phyloP scores from a whole-genome alignment of 1,140 invertebrate genomes.

The Lordiphosa mommai region DNA sequence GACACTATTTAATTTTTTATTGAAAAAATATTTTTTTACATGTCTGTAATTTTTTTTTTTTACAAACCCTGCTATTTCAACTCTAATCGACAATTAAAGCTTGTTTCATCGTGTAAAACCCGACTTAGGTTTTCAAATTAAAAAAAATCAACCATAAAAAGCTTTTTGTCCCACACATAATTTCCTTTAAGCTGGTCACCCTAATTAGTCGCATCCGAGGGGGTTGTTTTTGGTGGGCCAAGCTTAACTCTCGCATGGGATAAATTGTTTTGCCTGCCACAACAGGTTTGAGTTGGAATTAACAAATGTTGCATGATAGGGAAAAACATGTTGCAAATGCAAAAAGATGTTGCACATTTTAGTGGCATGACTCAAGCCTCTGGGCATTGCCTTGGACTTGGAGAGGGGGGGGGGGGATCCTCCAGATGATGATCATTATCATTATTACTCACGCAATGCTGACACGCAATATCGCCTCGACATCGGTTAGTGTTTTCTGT shows the following conservation, averaged over 20 bases:
- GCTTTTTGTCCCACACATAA: too few species aligned
- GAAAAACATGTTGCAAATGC: constrained; percentile 55
- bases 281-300: constrained; percentile 65
- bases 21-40: too few species aligned
- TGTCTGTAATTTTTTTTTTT: too few species aligned
- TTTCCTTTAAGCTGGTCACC: constrained; percentile 22
- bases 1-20: too few species aligned
- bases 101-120: too few species aligned
- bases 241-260: constrained; percentile 52
- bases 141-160: too few species aligned
- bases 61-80: too few species aligned
- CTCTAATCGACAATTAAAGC: too few species aligned
- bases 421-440: constrained; percentile 39
- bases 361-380: constrained; percentile 27
- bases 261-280: constrained; percentile 18
- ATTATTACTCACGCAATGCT: constrained; percentile 42
- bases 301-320: constrained; percentile 24
- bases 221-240: constrained; percentile 51
- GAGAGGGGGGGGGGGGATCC: neutral
- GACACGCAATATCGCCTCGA: constrained; percentile 32
- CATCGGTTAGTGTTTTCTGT: constrained; percentile 54
- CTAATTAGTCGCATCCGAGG: neutral
- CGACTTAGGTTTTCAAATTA: too few species aligned
- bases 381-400: constrained; percentile 37
- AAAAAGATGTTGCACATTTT: neutral